Evolutionary conservation across 2,797 vertebrate species (phyloP).

Genomic region (Tangara arthus): DNA sequence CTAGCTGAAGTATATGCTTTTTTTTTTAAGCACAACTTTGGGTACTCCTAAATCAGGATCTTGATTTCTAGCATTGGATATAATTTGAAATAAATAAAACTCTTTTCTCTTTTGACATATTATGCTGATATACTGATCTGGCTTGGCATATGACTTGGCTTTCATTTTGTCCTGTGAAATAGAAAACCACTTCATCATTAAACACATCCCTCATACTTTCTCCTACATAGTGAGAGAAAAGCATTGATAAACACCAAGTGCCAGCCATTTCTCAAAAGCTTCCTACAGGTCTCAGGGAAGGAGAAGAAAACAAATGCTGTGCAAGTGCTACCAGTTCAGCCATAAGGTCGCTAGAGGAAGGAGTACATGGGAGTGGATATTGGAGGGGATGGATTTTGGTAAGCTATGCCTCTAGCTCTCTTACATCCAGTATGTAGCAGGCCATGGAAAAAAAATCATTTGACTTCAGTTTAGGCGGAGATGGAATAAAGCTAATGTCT

Average conservation of each 20-base stretch:
- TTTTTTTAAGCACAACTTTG: neutral
- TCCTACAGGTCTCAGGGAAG: slow-evolving; percentile 23
- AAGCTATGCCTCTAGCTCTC: neutral
- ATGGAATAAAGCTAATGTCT: neutral
- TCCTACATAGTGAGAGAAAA: slow-evolving; percentile 64
- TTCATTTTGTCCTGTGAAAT: slow-evolving; percentile 77
- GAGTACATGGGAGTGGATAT: neutral
- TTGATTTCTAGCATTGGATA: slow-evolving; percentile 22
- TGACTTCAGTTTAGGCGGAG: neutral
- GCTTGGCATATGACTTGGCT: slow-evolving; percentile 64
- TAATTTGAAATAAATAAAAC: slow-evolving; percentile 71
- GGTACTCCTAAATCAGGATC: slow-evolving; percentile 28
- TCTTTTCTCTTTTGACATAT: slow-evolving; percentile 66
- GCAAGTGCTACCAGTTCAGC: slow-evolving; percentile 25
- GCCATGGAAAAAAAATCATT: neutral
- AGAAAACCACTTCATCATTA: slow-evolving; percentile 76
- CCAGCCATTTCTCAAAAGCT: slow-evolving; percentile 70
- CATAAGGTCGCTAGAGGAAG: neutral
- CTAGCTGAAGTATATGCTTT: neutral
- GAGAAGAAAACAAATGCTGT: slow-evolving; percentile 50
- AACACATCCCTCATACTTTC: slow-evolving; percentile 73
- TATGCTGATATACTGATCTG: slow-evolving; percentile 54
- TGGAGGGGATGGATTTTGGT: neutral
- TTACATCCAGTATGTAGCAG: neutral
- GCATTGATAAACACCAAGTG: slow-evolving; percentile 71